Percentiles rank a stretch among this genome's conserved stretches.
Evolutionary conservation across 2,888 invertebrate species (phyloP).

Genomic region (Eupithecia subfuscata): DNA sequence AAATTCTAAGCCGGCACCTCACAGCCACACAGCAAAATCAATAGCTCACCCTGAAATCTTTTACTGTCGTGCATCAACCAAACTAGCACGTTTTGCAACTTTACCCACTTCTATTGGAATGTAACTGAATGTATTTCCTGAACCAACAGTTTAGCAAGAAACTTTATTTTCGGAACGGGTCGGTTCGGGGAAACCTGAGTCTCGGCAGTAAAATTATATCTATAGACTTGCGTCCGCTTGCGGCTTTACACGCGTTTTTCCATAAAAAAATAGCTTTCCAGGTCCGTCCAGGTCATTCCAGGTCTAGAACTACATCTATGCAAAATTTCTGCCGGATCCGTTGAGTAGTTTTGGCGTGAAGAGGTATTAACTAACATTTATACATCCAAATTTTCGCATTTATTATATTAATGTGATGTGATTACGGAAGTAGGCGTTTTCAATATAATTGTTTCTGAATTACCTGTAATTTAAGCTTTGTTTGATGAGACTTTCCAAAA

Average conservation of each 20-base stretch:
- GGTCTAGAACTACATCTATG: background rate
- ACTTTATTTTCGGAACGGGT: constrained; percentile 14
- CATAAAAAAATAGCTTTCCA: no score
- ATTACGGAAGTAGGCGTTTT: background rate
- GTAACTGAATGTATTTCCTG: constrained; percentile 30
- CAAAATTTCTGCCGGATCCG: background rate
- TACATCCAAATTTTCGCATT: background rate
- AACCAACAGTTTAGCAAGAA: constrained; percentile 27
- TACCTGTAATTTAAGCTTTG: background rate
- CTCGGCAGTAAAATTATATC: background rate
- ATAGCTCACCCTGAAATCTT: constrained; percentile 5
- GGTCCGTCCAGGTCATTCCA: no score
- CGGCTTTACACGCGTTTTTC: background rate
- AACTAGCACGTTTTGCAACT: constrained; percentile 23
- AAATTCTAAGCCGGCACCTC: no score
- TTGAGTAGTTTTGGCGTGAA: background rate
- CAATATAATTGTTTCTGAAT: background rate
- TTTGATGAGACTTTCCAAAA: background rate
- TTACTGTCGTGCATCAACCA: constrained; percentile 15
- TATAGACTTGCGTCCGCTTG: background rate
- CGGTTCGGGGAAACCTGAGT: constrained; percentile 2
- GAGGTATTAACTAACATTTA: background rate
- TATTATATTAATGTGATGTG: background rate
- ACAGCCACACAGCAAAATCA: no score
- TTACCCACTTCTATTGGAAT: constrained; percentile 19